phyloP scores from a whole-genome alignment of 2,888 invertebrate genomes.

The Dromius quadrimaculatus region DNA sequence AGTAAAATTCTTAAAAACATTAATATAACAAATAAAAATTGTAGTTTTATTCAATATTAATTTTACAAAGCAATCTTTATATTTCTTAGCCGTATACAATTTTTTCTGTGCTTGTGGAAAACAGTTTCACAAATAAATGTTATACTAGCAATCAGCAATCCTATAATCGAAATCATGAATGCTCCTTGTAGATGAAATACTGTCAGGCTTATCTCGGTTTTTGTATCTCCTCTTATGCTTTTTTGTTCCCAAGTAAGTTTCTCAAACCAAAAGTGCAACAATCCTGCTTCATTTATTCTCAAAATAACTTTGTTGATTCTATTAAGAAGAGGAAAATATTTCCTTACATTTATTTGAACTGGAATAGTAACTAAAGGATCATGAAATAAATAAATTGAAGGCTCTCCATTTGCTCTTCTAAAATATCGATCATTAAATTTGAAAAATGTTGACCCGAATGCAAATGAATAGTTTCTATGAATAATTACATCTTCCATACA shows the following conservation, averaged over 20 bases:
- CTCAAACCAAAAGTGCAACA: conserved; percentile 57
- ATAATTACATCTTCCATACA: conserved; percentile 48
- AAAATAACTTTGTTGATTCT: conserved; percentile 58
- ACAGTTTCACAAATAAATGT: conserved; percentile 7
- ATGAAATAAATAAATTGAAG: conserved; percentile 58
- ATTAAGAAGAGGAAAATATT: conserved; percentile 60
- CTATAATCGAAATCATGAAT: conserved; percentile 5
- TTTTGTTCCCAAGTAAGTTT: conserved; percentile 53
- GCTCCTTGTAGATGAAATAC: conserved; percentile 21
- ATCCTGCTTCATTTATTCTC: conserved; percentile 59
- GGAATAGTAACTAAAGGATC: conserved; percentile 60
- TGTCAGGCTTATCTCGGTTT: conserved; percentile 5
- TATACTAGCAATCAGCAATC: conserved; percentile 1
- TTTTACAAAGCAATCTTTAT: too few relatives aligned
- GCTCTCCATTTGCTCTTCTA: conserved; percentile 54
- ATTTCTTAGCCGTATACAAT: too few relatives aligned
- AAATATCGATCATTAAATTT: conserved; percentile 1
- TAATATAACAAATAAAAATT: too few relatives aligned
- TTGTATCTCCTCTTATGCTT: background rate
- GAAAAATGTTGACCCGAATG: background rate
- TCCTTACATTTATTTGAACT: conserved; percentile 61
- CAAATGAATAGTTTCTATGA: conserved; percentile 53
- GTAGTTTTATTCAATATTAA: too few relatives aligned
- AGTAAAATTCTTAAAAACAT: too few relatives aligned
- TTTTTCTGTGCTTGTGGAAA: conserved; percentile 6